A percentile compares a stretch with the other conserved stretches of the same genome.
phyloP scores from a whole-genome alignment of 2,797 vertebrate species.

The Semaprochilodus insignis region DNA sequence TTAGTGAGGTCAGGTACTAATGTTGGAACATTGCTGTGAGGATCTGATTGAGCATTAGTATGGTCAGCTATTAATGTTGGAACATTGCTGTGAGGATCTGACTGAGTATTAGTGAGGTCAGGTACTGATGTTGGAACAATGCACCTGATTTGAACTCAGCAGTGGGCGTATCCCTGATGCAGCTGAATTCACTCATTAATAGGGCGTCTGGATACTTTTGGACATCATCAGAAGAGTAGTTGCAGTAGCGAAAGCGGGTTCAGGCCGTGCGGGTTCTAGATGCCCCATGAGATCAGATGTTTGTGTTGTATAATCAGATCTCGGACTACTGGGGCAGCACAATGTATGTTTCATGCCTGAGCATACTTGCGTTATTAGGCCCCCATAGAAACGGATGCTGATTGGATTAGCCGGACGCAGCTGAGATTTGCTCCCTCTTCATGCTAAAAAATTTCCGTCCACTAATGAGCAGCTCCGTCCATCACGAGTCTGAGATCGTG shows the following conservation, averaged over 20 bases:
- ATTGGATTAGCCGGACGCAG: constrained; percentile 33
- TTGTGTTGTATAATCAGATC: constrained; percentile 18
- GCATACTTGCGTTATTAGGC: constrained; percentile 15
- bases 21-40: too few species aligned
- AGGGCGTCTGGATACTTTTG: not conserved
- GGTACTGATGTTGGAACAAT: too few species aligned
- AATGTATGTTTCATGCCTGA: not conserved
- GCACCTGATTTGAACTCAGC: too few species aligned
- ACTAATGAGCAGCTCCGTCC: not conserved
- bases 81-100: too few species aligned
- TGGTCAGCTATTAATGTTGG: too few species aligned
- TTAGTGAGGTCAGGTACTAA: too few species aligned
- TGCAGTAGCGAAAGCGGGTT: not conserved
- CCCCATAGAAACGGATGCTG: constrained; percentile 7
- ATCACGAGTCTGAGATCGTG: constrained; percentile 26
- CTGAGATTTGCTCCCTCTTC: constrained; percentile 10
- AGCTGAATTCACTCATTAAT: too few species aligned
- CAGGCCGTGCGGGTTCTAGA: not conserved
- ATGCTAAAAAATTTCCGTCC: constrained; percentile 1
- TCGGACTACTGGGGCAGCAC: not conserved
- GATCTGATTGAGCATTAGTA: too few species aligned
- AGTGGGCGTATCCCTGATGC: too few species aligned
- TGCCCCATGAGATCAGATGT: not conserved
- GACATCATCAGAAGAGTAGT: not conserved
- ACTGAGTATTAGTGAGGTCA: too few species aligned